Conservation (phyloP, 2,888 invertebrate species). For the Nephrotoma guestfalica region DNA sequence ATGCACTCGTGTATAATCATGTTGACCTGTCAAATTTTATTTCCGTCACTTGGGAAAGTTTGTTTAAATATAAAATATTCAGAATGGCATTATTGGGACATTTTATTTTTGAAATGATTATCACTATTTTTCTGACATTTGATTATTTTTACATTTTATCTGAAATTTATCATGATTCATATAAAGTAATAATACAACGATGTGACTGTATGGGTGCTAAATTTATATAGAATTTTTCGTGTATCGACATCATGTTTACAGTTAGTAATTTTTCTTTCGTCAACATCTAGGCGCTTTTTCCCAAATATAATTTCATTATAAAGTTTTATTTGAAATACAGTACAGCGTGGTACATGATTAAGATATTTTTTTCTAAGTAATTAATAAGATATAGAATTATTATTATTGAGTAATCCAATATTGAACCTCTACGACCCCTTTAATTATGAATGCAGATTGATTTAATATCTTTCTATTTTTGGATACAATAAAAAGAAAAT, state of each 20-base stretch:
- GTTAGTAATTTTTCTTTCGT: neutral
- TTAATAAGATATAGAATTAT: neutral
- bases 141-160: neutral
- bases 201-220: neutral
- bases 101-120: neutral
- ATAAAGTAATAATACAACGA: neutral
- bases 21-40: no score
- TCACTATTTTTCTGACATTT: neutral
- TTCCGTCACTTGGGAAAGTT: neutral
- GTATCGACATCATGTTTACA: neutral
- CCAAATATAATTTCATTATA: neutral
- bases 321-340: neutral
- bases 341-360: neutral
- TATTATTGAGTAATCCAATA: neutral
- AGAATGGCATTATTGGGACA: no score
- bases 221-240: neutral
- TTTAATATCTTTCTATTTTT: neutral
- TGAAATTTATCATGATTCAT: neutral
- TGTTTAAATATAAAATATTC: neutral
- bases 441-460: neutral
- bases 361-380: neutral
- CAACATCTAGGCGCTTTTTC: neutral
- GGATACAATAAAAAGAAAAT: neutral
- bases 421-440: neutral
- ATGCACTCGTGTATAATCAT: no score